phyloP scores from a whole-genome alignment of 2,797 vertebrate species.

The Siniperca obscura region DNA sequence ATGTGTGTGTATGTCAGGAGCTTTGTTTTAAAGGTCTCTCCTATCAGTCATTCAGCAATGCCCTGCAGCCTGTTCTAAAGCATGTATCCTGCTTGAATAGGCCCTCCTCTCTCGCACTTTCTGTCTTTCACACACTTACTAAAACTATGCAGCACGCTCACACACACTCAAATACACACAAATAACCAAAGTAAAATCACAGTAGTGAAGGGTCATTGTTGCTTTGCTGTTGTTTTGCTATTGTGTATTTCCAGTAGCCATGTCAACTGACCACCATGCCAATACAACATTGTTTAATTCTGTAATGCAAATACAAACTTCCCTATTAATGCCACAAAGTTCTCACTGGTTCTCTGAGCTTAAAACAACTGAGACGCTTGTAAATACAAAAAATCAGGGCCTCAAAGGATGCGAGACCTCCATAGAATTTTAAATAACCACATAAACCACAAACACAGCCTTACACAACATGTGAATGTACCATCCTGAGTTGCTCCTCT shows the following conservation, averaged over 20 bases:
- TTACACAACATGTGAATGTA: conserved; percentile 55
- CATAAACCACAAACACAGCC: conserved; percentile 37
- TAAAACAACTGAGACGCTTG: conserved; percentile 13
- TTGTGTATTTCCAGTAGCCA: conserved; percentile 17
- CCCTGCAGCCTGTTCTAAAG: conserved; percentile 77
- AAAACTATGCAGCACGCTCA: conserved; percentile 27
- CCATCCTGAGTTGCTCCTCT: conserved; percentile 42
- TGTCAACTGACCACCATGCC: not conserved
- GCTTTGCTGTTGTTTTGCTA: not conserved
- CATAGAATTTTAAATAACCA: conserved; percentile 32
- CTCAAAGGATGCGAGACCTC: not conserved
- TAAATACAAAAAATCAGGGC: conserved; percentile 19
- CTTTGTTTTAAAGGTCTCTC: conserved; percentile 72
- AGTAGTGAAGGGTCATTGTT: conserved; percentile 15
- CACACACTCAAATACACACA: conserved; percentile 13
- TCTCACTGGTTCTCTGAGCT: conserved; percentile 17
- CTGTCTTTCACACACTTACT: conserved; percentile 9
- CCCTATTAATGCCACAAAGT: conserved; percentile 6
- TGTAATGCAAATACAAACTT: conserved; percentile 35
- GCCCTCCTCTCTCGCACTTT: conserved; percentile 38
- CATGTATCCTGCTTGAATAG: conserved; percentile 50
- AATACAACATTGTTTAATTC: conserved; percentile 3
- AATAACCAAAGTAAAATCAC: conserved; percentile 22
- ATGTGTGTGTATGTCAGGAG: conserved; percentile 41
- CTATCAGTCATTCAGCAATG: conserved; percentile 77